Evolutionary conservation across 2,888 invertebrate species (phyloP), one percentile per base, ranked within the genome.

Genomic region (Ornithoptera alexandrae): DNA sequence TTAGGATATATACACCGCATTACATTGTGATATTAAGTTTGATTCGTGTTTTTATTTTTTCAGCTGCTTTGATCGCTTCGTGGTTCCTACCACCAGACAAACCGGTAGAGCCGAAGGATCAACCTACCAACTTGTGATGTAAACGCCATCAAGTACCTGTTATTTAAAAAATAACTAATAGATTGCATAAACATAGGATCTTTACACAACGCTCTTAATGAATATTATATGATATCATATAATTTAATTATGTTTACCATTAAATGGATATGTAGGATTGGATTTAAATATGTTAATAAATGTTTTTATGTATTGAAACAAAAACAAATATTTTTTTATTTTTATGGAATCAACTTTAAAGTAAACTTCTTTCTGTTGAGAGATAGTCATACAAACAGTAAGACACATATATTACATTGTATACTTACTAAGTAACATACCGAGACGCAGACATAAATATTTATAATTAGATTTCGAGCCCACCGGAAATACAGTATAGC

Each of bases 1-100:
- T 30, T 30, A 30, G 5, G 5, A 30, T 30, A 30, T 30, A 30
- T 30, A 30, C 30, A 3, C 0, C 5, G 30, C 4, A 30, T 3
- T 30, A 5, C 30, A 30, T 30, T 3, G 30, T 30, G 30, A 30
- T 30, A 5, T 30, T 3, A 2, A 30, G 30, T 30, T 30, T 30
- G 30, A 30, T 39, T 39, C 7, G 10, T 62, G 36, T 69, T 66
- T 69, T 71, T 69, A 24, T 69, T 1, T 17, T 85, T 79, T 4
- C 82, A 91, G 91, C 84, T 75, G 88, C 90, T 68, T 85, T 83
- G 2, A 72, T 86, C 17, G 86, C 82, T 0, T 88, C 91, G 0
- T 90, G 87, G 83, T 91, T 86, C 73, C 79, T 92, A 1, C 91
- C 91, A 1, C 83, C 84, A 24, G 91, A 92, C 78, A 85, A 77